Conservation (phyloP, 2,797 vertebrate species). For the Peromyscus nudipes region DNA sequence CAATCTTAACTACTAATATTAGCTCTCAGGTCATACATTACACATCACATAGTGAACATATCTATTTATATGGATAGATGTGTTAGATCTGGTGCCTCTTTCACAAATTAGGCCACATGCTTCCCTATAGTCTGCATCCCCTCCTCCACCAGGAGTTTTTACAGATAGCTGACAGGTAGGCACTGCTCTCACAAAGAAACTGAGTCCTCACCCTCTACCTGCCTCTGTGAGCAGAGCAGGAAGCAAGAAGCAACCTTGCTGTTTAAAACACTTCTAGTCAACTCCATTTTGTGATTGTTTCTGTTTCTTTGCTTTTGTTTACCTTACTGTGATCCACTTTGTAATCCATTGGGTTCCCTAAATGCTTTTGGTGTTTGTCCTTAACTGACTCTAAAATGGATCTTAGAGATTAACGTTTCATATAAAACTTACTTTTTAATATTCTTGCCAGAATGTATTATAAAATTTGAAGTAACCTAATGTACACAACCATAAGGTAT, state of each 20-base stretch:
- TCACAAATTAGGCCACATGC: background rate
- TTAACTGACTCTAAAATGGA: constrained; percentile 55
- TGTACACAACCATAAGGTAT: constrained; percentile 13
- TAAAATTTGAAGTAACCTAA: constrained; percentile 44
- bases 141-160: background rate
- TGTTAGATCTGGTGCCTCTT: background rate
- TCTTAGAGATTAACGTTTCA: constrained; percentile 59
- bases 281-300: constrained; percentile 54
- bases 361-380: constrained; percentile 11
- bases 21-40: background rate
- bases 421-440: background rate
- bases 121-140: background rate
- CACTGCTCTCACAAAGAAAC: background rate
- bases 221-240: background rate
- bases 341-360: constrained; percentile 20
- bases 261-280: background rate
- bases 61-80: background rate
- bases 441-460: background rate
- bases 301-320: constrained; percentile 51
- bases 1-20: background rate
- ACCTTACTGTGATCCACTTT: constrained; percentile 52
- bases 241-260: background rate
- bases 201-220: background rate
- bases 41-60: background rate
- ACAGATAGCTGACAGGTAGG: background rate